A percentile compares a stretch with the other conserved stretches of the same genome.
phyloP scores from a whole-genome alignment of 1,140 invertebrate genomes.

The Conus ventricosus region DNA sequence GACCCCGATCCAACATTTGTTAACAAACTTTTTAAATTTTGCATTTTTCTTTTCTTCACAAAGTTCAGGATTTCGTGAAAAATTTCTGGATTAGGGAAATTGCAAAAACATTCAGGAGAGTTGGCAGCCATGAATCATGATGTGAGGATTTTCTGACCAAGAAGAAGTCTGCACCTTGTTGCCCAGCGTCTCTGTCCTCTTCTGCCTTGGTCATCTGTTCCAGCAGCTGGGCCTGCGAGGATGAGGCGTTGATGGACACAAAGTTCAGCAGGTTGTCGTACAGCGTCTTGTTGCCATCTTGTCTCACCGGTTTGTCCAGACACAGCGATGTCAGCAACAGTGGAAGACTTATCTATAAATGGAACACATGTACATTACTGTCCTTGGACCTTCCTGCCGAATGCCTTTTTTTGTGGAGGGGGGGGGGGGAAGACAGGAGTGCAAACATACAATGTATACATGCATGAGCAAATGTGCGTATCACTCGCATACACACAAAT shows the following conservation, averaged over 20 bases:
- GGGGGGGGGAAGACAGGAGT: no score
- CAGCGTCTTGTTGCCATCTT: background rate
- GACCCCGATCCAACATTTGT: no score
- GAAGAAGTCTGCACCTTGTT: background rate
- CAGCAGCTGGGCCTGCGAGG: slow-evolving; percentile 15
- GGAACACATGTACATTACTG: background rate
- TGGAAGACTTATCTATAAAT: slow-evolving; percentile 13
- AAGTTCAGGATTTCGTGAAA: no score
- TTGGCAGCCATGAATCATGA: no score
- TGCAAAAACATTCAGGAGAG: no score
- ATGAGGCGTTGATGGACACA: slow-evolving; percentile 8
- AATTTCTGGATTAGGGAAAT: no score
- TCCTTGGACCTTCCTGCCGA: background rate
- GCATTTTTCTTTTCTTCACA: no score
- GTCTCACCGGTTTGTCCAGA: background rate
- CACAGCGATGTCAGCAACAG: slow-evolving; percentile 25
- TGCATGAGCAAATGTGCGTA: no score
- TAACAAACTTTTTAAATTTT: no score
- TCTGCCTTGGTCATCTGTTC: background rate
- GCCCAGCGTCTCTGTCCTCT: background rate
- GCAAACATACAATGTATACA: no score
- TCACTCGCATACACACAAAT: no score
- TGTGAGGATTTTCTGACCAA: no score
- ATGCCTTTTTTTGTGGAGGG: background rate
- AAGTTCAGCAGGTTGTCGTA: slow-evolving; percentile 37